phyloP scores from a whole-genome alignment of 2,888 invertebrate species.

The Myopa tessellatipennis region DNA sequence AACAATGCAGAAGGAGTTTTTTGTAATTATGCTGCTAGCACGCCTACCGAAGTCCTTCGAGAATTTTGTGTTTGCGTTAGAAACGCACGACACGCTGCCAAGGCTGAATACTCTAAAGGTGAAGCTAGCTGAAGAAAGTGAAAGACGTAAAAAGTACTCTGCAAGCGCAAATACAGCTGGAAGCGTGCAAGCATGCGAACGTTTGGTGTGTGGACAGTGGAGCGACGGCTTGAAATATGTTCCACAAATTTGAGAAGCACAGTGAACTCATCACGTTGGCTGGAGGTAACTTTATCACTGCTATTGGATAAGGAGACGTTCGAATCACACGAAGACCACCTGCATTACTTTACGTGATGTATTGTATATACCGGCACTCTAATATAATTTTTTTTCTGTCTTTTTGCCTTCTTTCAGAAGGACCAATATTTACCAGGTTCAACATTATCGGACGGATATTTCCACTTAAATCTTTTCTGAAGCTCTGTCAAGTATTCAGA shows the following conservation, averaged over 20 bases:
- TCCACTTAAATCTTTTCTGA: too few relatives aligned
- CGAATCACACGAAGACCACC: too few relatives aligned
- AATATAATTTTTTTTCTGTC: conserved; percentile 47
- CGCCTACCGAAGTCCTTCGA: conserved; percentile 39
- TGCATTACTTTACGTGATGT: conserved; percentile 38
- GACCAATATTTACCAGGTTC: too few relatives aligned
- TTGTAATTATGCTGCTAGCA: conserved; percentile 41
- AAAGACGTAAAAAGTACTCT: conserved; percentile 16
- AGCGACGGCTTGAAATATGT: too few relatives aligned
- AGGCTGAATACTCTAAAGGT: conserved; percentile 34
- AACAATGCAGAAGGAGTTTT: conserved; percentile 39
- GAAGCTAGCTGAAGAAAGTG: conserved; percentile 38
- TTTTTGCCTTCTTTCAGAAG: too few relatives aligned
- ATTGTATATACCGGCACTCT: conserved; percentile 41
- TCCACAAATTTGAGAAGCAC: too few relatives aligned
- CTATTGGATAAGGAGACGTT: too few relatives aligned
- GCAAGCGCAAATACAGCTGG: neutral
- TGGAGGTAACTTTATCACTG: too few relatives aligned
- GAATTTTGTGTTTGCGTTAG: conserved; percentile 37
- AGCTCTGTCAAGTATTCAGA: too few relatives aligned
- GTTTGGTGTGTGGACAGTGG: too few relatives aligned
- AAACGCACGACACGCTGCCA: conserved; percentile 35
- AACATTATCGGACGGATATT: too few relatives aligned
- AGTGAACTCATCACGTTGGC: too few relatives aligned
- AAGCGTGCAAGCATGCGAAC: conserved; percentile 32